These are phyloP conservation scores for Lampris megalopsis DNA, from an alignment of 2,113 vertebrate species.

Conservation along the genomic window DNA sequence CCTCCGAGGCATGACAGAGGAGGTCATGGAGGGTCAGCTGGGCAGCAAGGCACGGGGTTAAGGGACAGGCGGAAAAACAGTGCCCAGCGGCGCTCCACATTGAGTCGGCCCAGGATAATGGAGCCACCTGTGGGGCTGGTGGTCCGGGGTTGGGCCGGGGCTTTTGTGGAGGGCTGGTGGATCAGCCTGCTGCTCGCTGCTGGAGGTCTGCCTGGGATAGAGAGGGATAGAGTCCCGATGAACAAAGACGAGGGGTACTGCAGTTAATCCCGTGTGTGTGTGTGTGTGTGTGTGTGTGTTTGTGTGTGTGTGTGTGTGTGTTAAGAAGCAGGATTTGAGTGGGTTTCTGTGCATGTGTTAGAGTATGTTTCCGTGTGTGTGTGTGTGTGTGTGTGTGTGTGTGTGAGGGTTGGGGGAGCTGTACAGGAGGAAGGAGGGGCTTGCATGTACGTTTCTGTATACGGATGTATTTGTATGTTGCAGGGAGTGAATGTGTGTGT, in stretches of 20 bases:
- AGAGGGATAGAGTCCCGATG: slow-evolving; percentile 18
- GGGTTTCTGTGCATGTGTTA: neutral
- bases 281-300: slow-evolving; percentile 1
- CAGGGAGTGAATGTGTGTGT: too few species aligned
- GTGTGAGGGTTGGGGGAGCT: neutral
- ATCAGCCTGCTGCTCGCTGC: slow-evolving; percentile 19
- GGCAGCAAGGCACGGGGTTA: slow-evolving; percentile 35
- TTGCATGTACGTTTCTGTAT: too few species aligned
- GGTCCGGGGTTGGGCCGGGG: neutral
- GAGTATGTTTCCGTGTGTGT: slow-evolving; percentile 7
- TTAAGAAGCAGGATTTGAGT: neutral
- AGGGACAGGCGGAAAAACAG: slow-evolving; percentile 37
- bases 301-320: neutral
- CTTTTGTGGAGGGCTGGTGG: slow-evolving; percentile 24
- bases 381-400: neutral
- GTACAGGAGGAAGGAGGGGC: too few species aligned
- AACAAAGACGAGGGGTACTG: slow-evolving; percentile 20
- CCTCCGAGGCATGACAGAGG: neutral
- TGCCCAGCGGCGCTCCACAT: slow-evolving; percentile 13
- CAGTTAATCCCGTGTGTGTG: slow-evolving; percentile 27
- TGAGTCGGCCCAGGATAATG: slow-evolving; percentile 42
- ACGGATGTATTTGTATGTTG: too few species aligned
- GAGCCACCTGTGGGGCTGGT: slow-evolving; percentile 33
- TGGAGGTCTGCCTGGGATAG: slow-evolving; percentile 36
- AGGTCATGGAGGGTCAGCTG: slow-evolving; percentile 23